Conservation (phyloP, 2,888 invertebrate genomes). For the Lepidonotus clava region DNA sequence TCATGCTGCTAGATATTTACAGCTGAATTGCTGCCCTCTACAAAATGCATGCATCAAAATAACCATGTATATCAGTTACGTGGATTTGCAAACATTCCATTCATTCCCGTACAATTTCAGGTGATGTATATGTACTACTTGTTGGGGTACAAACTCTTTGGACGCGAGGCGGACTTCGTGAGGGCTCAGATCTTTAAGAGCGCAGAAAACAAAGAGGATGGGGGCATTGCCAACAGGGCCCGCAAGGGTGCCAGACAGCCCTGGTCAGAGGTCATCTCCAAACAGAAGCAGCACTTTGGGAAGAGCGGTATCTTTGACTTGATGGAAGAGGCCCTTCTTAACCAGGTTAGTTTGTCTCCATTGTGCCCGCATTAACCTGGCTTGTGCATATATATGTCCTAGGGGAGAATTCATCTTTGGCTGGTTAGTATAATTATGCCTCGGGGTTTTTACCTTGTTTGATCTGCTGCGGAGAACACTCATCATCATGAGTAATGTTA, state of each 20-base stretch:
- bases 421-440: no score
- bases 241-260: slow-evolving; percentile 30
- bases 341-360: slow-evolving; percentile 16
- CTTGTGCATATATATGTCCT: no score
- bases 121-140: slow-evolving; percentile 79
- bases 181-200: slow-evolving; percentile 35
- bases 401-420: no score
- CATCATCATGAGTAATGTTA: no score
- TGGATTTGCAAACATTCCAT: background rate
- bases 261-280: slow-evolving; percentile 60
- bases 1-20: no score
- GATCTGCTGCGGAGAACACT: no score
- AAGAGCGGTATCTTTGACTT: slow-evolving; percentile 20
- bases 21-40: no score
- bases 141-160: slow-evolving; percentile 76
- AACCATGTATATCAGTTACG: slow-evolving; percentile 64
- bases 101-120: slow-evolving; percentile 82
- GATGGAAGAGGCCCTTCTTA: slow-evolving; percentile 1
- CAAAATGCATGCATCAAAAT: no score
- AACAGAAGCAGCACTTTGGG: slow-evolving; percentile 12
- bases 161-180: slow-evolving; percentile 67
- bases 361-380: no score
- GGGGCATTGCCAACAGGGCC: slow-evolving; percentile 41
- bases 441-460: no score
- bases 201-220: slow-evolving; percentile 39